Evolutionary conservation across 1,140 invertebrate genomes (phyloP), one percentile per base, ranked within the genome.

Genomic region (Sesamia nonagrioides): DNA sequence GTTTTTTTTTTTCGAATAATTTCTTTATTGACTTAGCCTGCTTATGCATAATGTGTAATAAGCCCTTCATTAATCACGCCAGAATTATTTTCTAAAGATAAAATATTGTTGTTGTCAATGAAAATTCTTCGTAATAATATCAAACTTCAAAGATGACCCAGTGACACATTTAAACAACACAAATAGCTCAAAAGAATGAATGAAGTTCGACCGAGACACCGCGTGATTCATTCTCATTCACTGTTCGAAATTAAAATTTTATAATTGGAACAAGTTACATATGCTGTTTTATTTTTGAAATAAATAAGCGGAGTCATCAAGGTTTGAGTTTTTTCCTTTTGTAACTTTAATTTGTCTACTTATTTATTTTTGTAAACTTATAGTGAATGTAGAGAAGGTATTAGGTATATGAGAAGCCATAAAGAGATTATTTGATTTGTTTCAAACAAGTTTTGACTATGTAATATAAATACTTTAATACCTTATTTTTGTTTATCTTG

Each of bases 111-210:
- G 11, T 33, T 15, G 54, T 69, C 40, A 48, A 68, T 68, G 18
- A 69, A 35, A 66, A 35, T 60, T 60, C 58, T 45, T 21, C 8
- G 13, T 6, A 71, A 37, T 71, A 9, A 17, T 52, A 33, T 52
- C 48, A 50, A 18, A 75, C 27, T 50, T 75, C 73, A 75, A 75
- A 75, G 21, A 6, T 63, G 73, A n/a, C 58, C 73, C 9, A 63
- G 56, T 75, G 27, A 75, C 73, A 61, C 73, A 75, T 37, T 71
- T 71, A 13, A 50, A 48, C 58, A 60, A 21, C 72, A 61, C 42
- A 61, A 75, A 61, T 75, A 61, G 48, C 21, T 48, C 40, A 6
- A 75, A 61, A 35, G 40, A 45, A 63, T 75, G 56, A 75, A 75
- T 75, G 73, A 75, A 63, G 42, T 50, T 45, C 15, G 45, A 18